Conservation (phyloP, 2,113 vertebrate genomes). For the Egretta garzetta region DNA sequence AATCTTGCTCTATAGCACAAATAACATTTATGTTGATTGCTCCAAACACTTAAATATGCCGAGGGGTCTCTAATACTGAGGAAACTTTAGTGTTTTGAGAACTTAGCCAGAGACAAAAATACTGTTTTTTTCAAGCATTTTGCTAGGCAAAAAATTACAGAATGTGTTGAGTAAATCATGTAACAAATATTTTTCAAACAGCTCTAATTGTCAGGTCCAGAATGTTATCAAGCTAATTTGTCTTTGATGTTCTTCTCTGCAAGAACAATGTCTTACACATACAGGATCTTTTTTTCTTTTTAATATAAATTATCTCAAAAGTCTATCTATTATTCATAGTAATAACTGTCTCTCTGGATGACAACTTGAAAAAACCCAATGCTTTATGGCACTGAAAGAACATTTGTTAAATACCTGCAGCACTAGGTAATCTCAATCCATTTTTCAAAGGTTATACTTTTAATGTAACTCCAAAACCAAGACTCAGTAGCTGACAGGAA, state of each 20-base stretch:
- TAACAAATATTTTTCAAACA: neutral
- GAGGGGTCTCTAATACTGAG: neutral
- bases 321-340: neutral
- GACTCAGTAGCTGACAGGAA: neutral
- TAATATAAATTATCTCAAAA: conserved; percentile 10
- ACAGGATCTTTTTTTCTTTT: neutral
- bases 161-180: neutral
- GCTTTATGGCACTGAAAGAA: neutral
- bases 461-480: neutral
- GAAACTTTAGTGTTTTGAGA: neutral
- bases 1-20: neutral
- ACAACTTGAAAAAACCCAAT: neutral
- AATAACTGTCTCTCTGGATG: neutral
- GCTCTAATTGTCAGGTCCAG: neutral
- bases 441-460: conserved; percentile 28
- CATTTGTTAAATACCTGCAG: conserved; percentile 8
- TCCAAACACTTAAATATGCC: neutral
- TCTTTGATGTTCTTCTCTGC: neutral
- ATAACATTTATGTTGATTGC: neutral
- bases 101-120: neutral
- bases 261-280: neutral
- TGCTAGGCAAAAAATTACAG: neutral
- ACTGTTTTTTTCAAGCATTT: neutral
- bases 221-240: neutral
- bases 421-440: neutral